Conservation (phyloP, 2,797 vertebrate species). For the Podarcis lilfordi region DNA sequence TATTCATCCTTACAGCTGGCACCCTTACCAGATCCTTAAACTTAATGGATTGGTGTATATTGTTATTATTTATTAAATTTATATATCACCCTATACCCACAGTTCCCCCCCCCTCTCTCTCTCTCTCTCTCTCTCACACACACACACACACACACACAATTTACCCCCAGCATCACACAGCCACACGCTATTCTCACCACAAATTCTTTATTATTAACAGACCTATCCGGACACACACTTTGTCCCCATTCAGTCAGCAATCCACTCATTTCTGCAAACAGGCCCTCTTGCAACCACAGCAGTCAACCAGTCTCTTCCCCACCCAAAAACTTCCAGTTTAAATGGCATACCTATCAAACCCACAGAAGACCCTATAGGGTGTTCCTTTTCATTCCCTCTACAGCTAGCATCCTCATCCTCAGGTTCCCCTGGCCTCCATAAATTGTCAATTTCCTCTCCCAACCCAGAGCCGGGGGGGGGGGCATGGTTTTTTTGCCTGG, state of each 20-base stretch:
- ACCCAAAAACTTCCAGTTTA: neutral
- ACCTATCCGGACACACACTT: too few relatives aligned
- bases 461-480: too few relatives aligned
- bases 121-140: too few relatives aligned
- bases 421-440: neutral
- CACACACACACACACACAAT: neutral
- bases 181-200: neutral
- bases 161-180: neutral
- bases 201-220: neutral
- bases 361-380: neutral
- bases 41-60: neutral
- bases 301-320: neutral
- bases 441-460: neutral
- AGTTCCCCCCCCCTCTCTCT: too few relatives aligned
- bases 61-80: too few relatives aligned
- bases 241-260: neutral
- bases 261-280: neutral
- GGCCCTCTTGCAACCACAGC: neutral
- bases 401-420: neutral
- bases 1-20: neutral
- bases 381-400: neutral
- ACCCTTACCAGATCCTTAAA: neutral
- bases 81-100: too few relatives aligned
- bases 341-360: neutral
- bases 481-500: too few relatives aligned